phyloP scores from a whole-genome alignment of 2,888 invertebrate species.

The Papilio demoleus region DNA sequence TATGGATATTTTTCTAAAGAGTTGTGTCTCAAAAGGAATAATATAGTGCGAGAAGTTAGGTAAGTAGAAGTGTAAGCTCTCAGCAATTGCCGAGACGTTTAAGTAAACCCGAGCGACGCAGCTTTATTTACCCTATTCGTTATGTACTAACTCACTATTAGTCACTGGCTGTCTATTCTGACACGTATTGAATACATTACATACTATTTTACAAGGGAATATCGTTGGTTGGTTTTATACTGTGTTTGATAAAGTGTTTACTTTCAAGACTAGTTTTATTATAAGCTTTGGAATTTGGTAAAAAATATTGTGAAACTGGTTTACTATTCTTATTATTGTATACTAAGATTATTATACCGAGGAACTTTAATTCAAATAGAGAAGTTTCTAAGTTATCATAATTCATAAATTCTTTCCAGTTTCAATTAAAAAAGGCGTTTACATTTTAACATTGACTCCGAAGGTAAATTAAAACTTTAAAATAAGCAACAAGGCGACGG shows the following conservation, averaged over 20 bases:
- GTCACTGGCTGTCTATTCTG: slow-evolving; percentile 20
- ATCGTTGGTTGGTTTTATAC: not conserved
- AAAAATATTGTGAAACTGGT: not conserved
- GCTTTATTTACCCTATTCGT: slow-evolving; percentile 36
- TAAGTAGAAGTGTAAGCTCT: slow-evolving; percentile 24
- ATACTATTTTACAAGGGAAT: not conserved
- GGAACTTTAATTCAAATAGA: not conserved
- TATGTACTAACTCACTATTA: slow-evolving; percentile 31
- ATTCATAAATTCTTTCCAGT: not conserved
- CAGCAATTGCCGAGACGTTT: slow-evolving; percentile 22
- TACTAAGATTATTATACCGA: too few relatives aligned
- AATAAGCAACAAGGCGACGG: slow-evolving; percentile 48
- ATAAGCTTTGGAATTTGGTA: not conserved
- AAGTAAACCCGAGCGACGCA: slow-evolving; percentile 24
- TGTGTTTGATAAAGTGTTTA: not conserved
- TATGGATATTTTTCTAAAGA: not conserved
- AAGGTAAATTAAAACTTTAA: slow-evolving; percentile 45
- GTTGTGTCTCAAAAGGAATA: slow-evolving; percentile 6
- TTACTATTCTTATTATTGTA: too few relatives aligned
- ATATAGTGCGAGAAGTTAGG: slow-evolving; percentile 20
- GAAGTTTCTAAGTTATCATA: not conserved
- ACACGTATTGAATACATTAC: slow-evolving; percentile 36
- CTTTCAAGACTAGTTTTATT: not conserved
- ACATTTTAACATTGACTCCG: slow-evolving; percentile 25
- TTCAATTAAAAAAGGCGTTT: not conserved